Evolutionary conservation across 2,888 invertebrate genomes (phyloP).

Genomic region (Pycnomerus fuliginosus): DNA sequence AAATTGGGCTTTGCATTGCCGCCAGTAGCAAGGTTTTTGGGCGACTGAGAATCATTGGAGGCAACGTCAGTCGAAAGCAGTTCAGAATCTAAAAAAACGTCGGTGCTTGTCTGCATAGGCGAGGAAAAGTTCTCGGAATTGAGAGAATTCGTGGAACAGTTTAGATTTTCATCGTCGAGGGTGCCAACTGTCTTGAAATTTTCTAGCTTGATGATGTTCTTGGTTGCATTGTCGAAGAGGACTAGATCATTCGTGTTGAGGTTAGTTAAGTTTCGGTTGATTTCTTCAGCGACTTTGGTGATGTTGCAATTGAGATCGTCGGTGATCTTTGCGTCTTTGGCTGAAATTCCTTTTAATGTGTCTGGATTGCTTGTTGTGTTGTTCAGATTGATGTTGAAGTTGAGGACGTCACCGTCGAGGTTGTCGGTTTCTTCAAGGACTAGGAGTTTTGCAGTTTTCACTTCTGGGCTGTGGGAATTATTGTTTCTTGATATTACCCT

Average conservation of each 20-base stretch:
- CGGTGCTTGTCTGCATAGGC: constrained; percentile 55
- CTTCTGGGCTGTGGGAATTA: constrained; percentile 10
- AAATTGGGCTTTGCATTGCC: constrained; percentile 20
- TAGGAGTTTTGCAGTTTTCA: constrained; percentile 13
- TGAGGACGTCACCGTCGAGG: constrained; percentile 16
- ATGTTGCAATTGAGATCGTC: constrained; percentile 16
- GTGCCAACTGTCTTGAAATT: constrained; percentile 33
- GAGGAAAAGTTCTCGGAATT: constrained; percentile 54
- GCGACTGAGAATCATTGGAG: constrained; percentile 53
- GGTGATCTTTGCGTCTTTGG: constrained; percentile 13
- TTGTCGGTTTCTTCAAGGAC: constrained; percentile 11
- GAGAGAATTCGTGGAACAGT: constrained; percentile 52
- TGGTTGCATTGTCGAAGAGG: constrained; percentile 41
- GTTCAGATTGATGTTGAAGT: constrained; percentile 25
- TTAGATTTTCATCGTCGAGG: constrained; percentile 44
- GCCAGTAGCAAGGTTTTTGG: constrained; percentile 42
- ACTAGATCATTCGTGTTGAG: constrained; percentile 22
- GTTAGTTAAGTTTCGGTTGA: constrained; percentile 16
- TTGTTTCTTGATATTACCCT: constrained; percentile 18
- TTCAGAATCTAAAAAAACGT: constrained; percentile 53
- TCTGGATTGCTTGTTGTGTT: constrained; percentile 26
- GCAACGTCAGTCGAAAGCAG: constrained; percentile 50
- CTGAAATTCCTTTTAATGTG: constrained; percentile 17
- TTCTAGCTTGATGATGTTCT: constrained; percentile 42
- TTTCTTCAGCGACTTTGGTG: constrained; percentile 10